Conservation (phyloP, 2,113 vertebrate species). For the Ariopsis seemanni region DNA sequence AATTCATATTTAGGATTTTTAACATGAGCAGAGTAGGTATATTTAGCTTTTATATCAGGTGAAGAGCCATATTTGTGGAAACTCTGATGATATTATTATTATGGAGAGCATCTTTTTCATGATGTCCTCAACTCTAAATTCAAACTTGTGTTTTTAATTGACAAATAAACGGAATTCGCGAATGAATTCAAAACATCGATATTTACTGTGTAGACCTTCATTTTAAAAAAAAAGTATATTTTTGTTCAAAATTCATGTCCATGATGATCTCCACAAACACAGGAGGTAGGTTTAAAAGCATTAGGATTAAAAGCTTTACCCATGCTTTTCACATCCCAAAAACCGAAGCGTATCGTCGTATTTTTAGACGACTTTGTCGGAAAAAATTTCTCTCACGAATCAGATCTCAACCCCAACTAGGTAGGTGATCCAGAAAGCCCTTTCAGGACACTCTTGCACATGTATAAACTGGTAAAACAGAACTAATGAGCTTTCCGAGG, state of each 20-base stretch:
- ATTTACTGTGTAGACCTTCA: neutral
- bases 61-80: too few species aligned
- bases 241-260: neutral
- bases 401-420: neutral
- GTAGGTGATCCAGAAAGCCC: neutral
- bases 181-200: neutral
- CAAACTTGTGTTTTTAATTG: too few species aligned
- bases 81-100: too few species aligned
- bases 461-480: neutral
- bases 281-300: neutral
- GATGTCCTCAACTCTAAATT: neutral
- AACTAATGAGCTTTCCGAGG: conserved; percentile 24
- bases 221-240: too few species aligned
- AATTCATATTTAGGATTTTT: too few species aligned
- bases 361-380: neutral
- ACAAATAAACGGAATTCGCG: too few species aligned
- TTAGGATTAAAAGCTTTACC: neutral
- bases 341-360: neutral
- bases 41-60: too few species aligned
- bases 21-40: too few species aligned
- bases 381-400: neutral
- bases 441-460: neutral
- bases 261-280: neutral
- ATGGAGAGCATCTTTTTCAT: neutral
- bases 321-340: neutral